Percentiles rank a stretch among this genome's conserved stretches.
phyloP scores from a whole-genome alignment of 1,140 invertebrate genomes.

The Protaetia brevitarsis region DNA sequence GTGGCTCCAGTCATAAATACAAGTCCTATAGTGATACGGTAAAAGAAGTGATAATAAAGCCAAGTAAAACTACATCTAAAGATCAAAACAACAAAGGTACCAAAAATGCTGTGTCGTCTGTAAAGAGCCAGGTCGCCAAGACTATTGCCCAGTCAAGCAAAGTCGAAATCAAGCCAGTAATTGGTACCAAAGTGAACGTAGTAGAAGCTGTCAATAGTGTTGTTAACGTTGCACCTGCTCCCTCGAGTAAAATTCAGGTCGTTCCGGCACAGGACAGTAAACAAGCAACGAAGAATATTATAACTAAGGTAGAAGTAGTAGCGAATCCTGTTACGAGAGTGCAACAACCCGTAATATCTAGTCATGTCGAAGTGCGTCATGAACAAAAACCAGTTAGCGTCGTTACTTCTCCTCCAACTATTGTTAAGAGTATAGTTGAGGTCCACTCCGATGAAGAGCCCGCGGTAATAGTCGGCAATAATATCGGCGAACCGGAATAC shows the following conservation, averaged over 20 bases:
- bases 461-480: slow-evolving; percentile 58
- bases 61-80: slow-evolving; percentile 53
- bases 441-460: slow-evolving; percentile 49
- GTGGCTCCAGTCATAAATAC: slow-evolving; percentile 56
- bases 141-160: slow-evolving; percentile 43
- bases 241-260: slow-evolving; percentile 48
- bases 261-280: slow-evolving; percentile 36
- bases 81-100: slow-evolving; percentile 48
- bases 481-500: slow-evolving; percentile 75
- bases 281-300: slow-evolving; percentile 49
- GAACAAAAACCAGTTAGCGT: slow-evolving; percentile 31
- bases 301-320: slow-evolving; percentile 58
- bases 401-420: slow-evolving; percentile 46
- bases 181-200: slow-evolving; percentile 52
- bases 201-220: slow-evolving; percentile 48
- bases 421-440: slow-evolving; percentile 53
- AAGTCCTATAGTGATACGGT: slow-evolving; percentile 47
- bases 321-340: slow-evolving; percentile 50
- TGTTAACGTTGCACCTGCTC: slow-evolving; percentile 41
- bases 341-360: slow-evolving; percentile 43
- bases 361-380: slow-evolving; percentile 53
- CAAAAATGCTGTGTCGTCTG: slow-evolving; percentile 31
- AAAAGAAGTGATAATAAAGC: slow-evolving; percentile 54
- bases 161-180: slow-evolving; percentile 49
- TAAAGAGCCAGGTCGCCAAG: not conserved